Evolutionary conservation across 1,140 invertebrate species (phyloP), one percentile per base, ranked within the genome.

Genomic region (Heliothis virescens): DNA sequence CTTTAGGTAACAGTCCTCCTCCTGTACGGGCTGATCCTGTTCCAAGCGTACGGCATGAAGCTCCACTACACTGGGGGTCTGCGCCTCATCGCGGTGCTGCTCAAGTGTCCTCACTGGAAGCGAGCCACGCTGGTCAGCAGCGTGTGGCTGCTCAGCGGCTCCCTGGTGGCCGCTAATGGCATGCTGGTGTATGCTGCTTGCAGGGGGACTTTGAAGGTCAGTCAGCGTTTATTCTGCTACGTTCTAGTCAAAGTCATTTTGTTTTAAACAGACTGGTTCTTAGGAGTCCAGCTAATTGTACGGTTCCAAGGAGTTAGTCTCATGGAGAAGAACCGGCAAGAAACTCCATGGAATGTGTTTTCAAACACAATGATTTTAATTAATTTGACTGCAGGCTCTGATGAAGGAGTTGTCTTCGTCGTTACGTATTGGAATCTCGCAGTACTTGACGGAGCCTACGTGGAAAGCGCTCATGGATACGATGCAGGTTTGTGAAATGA

Each of bases 41-140:
- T 92, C 15, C 92, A 94, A 84, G 90, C 90, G 11, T 94, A 94
- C 80, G 87, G 84, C 62, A 92, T 92, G 90, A 94, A 94, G 83
- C 86, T 94, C 9, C 90, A 93, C 76, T 94, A 93, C 81, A 94
- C 92, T 0, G 86, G 87, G 4, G 92, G 92, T 0, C 85, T 94
- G 16, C 86, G 92, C 1, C 85, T 94, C 2, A 83, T 92, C 11
- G 80, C 89, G 1, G 86, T 88, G 79, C 81, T 93, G 53, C 79
- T 92, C 4, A 83, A 85, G 63, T 84, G 82, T n/a, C 90, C 90
- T 1, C 85, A 91, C 76, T 93, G 92, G 92, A 52, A 81, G 0
- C 73, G 92, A 4, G 83, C 85, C 0, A 71, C 81, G 0, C 12
- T 74, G 0, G 81, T 89, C 62, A 88, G 85, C 34, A 80, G 80